A percentile compares a stretch with the other conserved stretches of the same genome.
These are phyloP conservation scores for Acanthopleura granulata DNA, from an alignment of 2,888 invertebrate species.

Conservation along the genomic window DNA sequence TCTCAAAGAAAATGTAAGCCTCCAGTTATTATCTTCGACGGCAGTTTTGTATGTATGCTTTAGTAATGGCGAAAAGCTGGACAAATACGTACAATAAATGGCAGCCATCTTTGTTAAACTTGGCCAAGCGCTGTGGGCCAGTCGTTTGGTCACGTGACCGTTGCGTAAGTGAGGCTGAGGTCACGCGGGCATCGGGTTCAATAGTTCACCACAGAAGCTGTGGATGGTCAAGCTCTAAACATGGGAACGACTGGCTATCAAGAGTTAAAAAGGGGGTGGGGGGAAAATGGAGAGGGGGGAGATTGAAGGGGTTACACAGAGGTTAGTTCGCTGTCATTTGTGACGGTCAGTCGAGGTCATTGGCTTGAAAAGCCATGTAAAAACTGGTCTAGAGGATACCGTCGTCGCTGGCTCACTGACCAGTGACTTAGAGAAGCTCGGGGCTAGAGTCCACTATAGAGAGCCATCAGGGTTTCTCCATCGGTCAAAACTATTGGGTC, in stretches of 20 bases:
- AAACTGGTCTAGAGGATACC: no score
- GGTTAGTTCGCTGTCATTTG: neutral
- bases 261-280: neutral
- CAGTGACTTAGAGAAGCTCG: no score
- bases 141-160: neutral
- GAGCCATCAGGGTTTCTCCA: no score
- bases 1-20: no score
- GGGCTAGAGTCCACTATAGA: no score
- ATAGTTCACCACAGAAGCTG: constrained; percentile 1
- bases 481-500: no score
- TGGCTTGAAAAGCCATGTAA: neutral
- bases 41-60: no score
- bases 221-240: neutral
- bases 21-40: no score
- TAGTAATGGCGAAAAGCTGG: no score
- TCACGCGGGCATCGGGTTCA: neutral
- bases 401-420: no score
- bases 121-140: neutral
- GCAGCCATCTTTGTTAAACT: neutral
- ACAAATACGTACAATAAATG: no score
- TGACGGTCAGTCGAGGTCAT: neutral
- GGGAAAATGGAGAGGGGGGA: neutral
- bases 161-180: neutral
- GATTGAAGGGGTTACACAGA: neutral
- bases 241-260: neutral